A percentile compares a stretch with the other conserved stretches of the same genome.
Conservation (phyloP, 2,888 invertebrate species). For the Eucera pruinosa region DNA sequence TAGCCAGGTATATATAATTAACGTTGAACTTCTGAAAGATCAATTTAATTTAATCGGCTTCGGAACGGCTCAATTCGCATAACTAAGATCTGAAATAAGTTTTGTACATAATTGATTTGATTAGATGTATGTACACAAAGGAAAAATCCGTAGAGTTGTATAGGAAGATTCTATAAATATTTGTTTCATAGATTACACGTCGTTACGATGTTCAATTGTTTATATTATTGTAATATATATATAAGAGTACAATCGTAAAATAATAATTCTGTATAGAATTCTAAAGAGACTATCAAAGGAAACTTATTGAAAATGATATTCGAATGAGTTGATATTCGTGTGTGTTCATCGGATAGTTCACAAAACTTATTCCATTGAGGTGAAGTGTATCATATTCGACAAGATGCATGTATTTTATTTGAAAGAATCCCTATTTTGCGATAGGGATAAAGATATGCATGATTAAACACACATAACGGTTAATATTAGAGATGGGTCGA, state of each 20-base stretch:
- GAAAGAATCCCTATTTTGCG: too few relatives aligned
- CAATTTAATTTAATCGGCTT: too few relatives aligned
- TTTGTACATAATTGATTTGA: constrained; percentile 23
- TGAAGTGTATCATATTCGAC: not conserved
- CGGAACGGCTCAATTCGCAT: too few relatives aligned
- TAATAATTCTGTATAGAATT: constrained; percentile 2
- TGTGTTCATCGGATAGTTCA: not conserved
- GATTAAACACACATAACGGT: too few relatives aligned
- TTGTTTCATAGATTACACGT: constrained; percentile 14
- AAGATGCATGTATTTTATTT: not conserved
- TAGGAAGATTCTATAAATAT: constrained; percentile 5
- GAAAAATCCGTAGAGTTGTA: not conserved
- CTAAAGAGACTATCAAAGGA: not conserved
- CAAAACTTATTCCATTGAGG: not conserved
- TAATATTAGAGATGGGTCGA: too few relatives aligned
- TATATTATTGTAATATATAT: constrained; percentile 23
- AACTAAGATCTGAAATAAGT: not conserved
- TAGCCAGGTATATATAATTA: not conserved
- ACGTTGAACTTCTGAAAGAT: too few relatives aligned
- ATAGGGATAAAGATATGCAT: too few relatives aligned
- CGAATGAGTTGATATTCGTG: not conserved
- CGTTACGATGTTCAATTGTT: constrained; percentile 13
- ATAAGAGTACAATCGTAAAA: constrained; percentile 27
- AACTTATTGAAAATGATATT: not conserved
- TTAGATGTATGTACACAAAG: not conserved